phyloP scores from a whole-genome alignment of 2,113 vertebrate genomes.

The Fregata magnificens region DNA sequence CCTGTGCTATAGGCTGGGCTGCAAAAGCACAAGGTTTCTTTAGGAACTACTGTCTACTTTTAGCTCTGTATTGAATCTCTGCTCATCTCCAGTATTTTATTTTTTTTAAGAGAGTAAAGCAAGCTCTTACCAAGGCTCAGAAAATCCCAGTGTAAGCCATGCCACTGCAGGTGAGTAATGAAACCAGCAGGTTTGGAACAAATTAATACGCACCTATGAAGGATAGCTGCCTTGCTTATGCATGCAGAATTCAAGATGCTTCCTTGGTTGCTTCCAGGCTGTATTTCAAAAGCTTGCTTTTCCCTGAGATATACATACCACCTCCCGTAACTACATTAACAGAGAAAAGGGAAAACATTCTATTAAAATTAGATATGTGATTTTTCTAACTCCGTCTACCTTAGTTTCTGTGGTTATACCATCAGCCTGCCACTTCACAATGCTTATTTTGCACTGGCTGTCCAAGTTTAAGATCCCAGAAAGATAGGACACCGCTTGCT shows the following conservation, averaged over 20 bases:
- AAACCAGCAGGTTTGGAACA: background rate
- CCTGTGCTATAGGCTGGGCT: conserved; percentile 53
- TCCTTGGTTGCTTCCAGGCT: background rate
- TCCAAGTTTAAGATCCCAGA: background rate
- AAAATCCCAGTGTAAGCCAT: conserved; percentile 14
- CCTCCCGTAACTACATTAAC: background rate
- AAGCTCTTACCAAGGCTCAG: conserved; percentile 39
- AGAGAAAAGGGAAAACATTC: background rate
- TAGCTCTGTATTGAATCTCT: conserved; percentile 1
- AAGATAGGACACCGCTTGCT: background rate
- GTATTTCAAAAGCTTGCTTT: background rate
- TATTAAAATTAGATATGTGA: background rate
- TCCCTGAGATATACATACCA: background rate
- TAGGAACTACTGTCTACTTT: background rate
- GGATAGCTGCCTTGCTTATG: background rate
- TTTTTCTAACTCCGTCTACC: background rate
- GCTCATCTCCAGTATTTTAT: background rate
- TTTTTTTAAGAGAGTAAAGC: conserved; percentile 23
- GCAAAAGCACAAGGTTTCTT: conserved; percentile 48
- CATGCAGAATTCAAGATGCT: background rate
- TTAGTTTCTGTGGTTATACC: background rate
- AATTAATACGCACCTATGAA: background rate
- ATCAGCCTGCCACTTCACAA: background rate
- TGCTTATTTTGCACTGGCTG: background rate
- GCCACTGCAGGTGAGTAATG: conserved; percentile 33